These are phyloP conservation scores for Tachyglossus aculeatus DNA, from an alignment of 2,797 vertebrate genomes.

Conservation along the genomic window DNA sequence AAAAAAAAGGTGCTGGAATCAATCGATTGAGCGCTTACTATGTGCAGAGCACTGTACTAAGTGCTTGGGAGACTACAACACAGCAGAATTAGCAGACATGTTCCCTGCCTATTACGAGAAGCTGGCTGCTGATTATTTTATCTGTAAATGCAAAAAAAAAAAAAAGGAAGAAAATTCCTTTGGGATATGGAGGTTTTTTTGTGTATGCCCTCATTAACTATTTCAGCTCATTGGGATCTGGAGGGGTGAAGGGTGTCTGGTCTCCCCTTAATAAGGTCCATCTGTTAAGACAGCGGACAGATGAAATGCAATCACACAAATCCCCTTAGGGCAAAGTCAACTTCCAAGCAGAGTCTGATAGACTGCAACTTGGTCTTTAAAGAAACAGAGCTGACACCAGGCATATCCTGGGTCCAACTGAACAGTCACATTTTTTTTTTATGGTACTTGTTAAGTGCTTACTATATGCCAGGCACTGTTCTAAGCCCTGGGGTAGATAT, in stretches of 20 bases:
- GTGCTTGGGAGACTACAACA: no score
- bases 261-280: constrained; percentile 64
- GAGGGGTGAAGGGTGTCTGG: constrained; percentile 47
- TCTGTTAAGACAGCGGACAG: constrained; percentile 71
- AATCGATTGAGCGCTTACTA: no score
- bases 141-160: constrained; percentile 77
- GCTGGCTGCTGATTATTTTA: constrained; percentile 64
- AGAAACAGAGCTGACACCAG: constrained; percentile 48
- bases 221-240: constrained; percentile 49
- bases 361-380: constrained; percentile 59
- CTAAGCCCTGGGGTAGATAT: no score
- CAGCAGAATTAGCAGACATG: no score
- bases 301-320: constrained; percentile 63
- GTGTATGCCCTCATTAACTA: constrained; percentile 79
- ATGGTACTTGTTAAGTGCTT: no score
- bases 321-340: constrained; percentile 71
- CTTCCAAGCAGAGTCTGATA: constrained; percentile 66
- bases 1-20: constrained; percentile 59
- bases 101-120: no score
- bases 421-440: constrained; percentile 14
- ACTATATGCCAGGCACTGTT: no score
- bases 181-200: constrained; percentile 72
- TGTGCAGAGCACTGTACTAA: no score
- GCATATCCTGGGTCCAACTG: constrained; percentile 22
- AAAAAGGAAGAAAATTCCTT: constrained; percentile 57